These are phyloP conservation scores for Lissocephala sabroskyi DNA, from an alignment of 2,888 invertebrate genomes.

Conservation along the genomic window DNA sequence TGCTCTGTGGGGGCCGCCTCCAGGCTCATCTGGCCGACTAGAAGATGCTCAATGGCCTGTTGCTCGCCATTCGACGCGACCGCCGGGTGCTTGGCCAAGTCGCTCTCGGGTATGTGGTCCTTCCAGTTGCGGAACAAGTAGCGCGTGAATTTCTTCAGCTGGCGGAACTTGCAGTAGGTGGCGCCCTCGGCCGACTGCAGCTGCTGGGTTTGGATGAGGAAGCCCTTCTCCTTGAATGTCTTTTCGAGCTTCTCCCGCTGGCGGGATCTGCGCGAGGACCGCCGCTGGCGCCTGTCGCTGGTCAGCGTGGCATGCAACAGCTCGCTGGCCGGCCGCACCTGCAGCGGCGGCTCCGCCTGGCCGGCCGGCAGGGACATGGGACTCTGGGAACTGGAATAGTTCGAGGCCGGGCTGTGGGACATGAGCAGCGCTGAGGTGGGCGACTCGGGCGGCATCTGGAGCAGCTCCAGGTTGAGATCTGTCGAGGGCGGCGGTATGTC, in stretches of 20 bases:
- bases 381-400: slow-evolving; percentile 31
- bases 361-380: slow-evolving; percentile 16
- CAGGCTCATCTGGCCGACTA: slow-evolving; percentile 27
- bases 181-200: slow-evolving; percentile 93
- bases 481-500: slow-evolving; percentile 69
- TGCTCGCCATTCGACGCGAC: slow-evolving; percentile 10
- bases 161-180: slow-evolving; percentile 93
- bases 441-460: slow-evolving; percentile 69
- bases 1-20: slow-evolving; percentile 20
- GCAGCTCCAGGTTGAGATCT: slow-evolving; percentile 68
- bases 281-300: slow-evolving; percentile 76
- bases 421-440: slow-evolving; percentile 55
- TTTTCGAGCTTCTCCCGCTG: slow-evolving; percentile 91
- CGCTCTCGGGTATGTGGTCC: slow-evolving; percentile 84
- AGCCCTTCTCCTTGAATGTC: slow-evolving; percentile 93
- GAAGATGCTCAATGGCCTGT: slow-evolving; percentile 35
- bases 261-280: slow-evolving; percentile 86
- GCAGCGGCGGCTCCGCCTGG: slow-evolving; percentile 6
- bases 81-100: slow-evolving; percentile 34
- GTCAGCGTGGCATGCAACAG: slow-evolving; percentile 2
- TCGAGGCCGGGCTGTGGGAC: slow-evolving; percentile 35
- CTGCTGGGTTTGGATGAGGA: slow-evolving; percentile 93
- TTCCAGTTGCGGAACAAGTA: slow-evolving; percentile 95
- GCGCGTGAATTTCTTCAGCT: slow-evolving; percentile 90
- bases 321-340: not conserved